A percentile compares a stretch with the other conserved stretches of the same genome.
Conservation (phyloP, 2,113 vertebrate species). For the Neolamprologus toae region DNA sequence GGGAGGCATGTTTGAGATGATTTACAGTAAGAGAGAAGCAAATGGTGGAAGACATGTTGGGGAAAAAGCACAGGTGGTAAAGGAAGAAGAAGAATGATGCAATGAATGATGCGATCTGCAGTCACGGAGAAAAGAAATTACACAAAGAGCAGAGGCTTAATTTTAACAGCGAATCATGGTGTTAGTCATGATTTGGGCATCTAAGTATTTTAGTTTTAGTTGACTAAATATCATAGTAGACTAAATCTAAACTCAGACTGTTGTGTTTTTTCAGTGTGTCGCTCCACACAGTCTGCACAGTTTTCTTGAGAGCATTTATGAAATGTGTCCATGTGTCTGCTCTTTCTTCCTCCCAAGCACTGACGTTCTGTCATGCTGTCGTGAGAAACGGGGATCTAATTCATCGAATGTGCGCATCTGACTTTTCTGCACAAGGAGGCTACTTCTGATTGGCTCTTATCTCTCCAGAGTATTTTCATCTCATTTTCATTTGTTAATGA, state of each 20-base stretch:
- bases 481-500: not conserved
- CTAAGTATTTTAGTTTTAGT: not conserved
- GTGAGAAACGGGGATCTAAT: not conserved
- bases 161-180: not conserved
- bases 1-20: not conserved
- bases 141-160: not conserved
- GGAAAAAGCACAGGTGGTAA: not conserved
- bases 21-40: not conserved
- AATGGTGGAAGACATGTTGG: not conserved
- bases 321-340: not conserved
- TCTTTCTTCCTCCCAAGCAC: not conserved
- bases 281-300: not conserved
- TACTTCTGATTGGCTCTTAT: not conserved
- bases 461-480: not conserved
- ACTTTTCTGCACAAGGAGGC: not conserved
- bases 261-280: not conserved
- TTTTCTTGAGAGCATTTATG: not conserved
- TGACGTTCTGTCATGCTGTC: not conserved
- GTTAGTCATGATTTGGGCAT: not conserved
- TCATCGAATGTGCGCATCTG: not conserved
- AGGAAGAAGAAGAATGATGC: not conserved
- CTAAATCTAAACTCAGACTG: not conserved
- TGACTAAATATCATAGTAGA: not conserved
- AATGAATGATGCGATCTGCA: not conserved
- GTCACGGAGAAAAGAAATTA: not conserved